Conservation (phyloP, 2,888 invertebrate species). For the Polydrusus tereticollis region DNA sequence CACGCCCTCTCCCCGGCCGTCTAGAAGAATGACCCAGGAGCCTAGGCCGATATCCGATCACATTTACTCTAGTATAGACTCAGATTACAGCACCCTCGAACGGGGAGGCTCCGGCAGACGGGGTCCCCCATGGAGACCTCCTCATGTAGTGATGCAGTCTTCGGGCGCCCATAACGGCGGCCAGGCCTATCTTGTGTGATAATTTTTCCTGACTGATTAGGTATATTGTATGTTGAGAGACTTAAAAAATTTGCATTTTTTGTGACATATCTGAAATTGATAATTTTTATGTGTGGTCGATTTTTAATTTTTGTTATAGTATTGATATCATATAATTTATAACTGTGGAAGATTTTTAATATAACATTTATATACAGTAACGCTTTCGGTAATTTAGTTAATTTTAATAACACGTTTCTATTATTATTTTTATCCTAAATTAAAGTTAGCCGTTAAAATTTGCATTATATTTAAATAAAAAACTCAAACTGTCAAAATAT, state of each 20-base stretch:
- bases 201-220: constrained; percentile 67
- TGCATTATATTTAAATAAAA: background rate
- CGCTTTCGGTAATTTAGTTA: background rate
- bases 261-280: constrained; percentile 32
- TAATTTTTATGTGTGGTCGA: background rate
- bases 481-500: background rate
- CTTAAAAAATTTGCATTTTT: constrained; percentile 50
- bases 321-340: background rate
- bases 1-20: constrained; percentile 73
- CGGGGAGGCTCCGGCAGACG: constrained; percentile 72
- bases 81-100: constrained; percentile 88
- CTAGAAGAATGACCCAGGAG: constrained; percentile 68
- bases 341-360: background rate
- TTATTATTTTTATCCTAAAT: background rate
- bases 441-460: background rate
- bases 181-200: constrained; percentile 82
- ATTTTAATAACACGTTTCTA: background rate
- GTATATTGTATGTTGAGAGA: constrained; percentile 57
- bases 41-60: constrained; percentile 87
- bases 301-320: background rate
- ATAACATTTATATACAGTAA: background rate
- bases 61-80: constrained; percentile 91
- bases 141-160: constrained; percentile 65
- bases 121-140: constrained; percentile 71
- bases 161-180: constrained; percentile 68